phyloP scores from a whole-genome alignment of 1,140 invertebrate species.

The Nomia melanderi region DNA sequence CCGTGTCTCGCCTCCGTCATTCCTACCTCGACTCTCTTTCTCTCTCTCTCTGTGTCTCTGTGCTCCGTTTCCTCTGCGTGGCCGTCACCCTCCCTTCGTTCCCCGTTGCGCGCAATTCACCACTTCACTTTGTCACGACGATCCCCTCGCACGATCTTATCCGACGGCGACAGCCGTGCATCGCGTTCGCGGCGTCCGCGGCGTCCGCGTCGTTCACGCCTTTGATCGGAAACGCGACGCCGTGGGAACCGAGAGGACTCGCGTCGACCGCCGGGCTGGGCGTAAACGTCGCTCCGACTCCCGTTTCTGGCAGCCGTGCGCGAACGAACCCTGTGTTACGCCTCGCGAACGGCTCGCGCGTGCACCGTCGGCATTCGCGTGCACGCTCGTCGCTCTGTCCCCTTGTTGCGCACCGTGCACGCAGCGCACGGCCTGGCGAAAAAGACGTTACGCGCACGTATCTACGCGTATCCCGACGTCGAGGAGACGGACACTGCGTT shows the following conservation, averaged over 20 bases:
- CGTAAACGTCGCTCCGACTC: conserved; percentile 29
- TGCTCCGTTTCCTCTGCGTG: background rate
- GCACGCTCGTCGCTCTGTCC: conserved; percentile 15
- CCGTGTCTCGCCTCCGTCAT: background rate
- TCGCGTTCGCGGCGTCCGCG: conserved; percentile 30
- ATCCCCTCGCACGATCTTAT: conserved; percentile 15
- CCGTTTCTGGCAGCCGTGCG: background rate
- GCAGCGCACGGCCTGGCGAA: no score
- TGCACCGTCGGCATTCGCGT: background rate
- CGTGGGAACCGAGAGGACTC: conserved; percentile 29
- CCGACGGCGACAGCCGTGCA: conserved; percentile 20
- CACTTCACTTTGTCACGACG: conserved; percentile 44
- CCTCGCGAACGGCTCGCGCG: conserved; percentile 9
- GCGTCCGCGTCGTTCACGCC: conserved; percentile 1
- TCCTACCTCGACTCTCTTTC: conserved; percentile 11
- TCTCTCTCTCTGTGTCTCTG: background rate
- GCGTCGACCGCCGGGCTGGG: conserved; percentile 1
- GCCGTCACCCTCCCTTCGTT: no score
- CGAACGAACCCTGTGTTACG: background rate
- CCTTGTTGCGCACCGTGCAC: conserved; percentile 10
- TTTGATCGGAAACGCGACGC: background rate
- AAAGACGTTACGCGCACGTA: conserved; percentile 8
- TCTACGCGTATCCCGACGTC: conserved; percentile 28
- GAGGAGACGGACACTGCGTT: conserved; percentile 1
- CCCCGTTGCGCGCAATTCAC: conserved; percentile 14